Evolutionary conservation across 2,113 vertebrate genomes (phyloP).

Genomic region (Eolophus roseicapilla): DNA sequence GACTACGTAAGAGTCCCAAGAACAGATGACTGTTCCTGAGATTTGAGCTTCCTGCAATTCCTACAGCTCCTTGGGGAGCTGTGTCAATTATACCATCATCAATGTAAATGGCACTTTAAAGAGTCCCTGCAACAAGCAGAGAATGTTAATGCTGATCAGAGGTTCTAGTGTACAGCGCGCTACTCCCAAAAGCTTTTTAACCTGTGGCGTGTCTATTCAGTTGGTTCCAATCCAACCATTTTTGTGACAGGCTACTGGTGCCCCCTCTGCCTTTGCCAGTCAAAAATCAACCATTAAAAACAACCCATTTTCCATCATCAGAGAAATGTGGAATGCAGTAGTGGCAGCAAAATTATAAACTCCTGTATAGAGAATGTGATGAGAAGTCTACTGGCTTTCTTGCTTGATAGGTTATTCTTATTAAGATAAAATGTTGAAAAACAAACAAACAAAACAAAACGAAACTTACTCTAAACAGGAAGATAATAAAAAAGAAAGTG

Average conservation of each 20-base stretch:
- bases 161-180: background rate
- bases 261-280: slow-evolving; percentile 55
- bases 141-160: slow-evolving; percentile 69
- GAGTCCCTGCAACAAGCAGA: slow-evolving; percentile 32
- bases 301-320: slow-evolving; percentile 43
- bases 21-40: slow-evolving; percentile 62
- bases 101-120: slow-evolving; percentile 77
- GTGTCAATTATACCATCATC: slow-evolving; percentile 72
- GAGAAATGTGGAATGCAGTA: slow-evolving; percentile 41
- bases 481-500: slow-evolving; percentile 24
- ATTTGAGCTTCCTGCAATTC: slow-evolving; percentile 59
- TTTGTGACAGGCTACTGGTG: slow-evolving; percentile 18
- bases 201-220: slow-evolving; percentile 14
- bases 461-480: slow-evolving; percentile 7
- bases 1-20: slow-evolving; percentile 43
- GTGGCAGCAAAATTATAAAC: slow-evolving; percentile 53
- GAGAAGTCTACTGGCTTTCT: slow-evolving; percentile 29
- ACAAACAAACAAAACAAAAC: background rate
- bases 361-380: background rate
- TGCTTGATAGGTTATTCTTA: slow-evolving; percentile 67
- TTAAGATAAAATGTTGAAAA: slow-evolving; percentile 60
- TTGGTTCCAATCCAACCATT: slow-evolving; percentile 19
- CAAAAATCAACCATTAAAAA: slow-evolving; percentile 65
- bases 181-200: slow-evolving; percentile 41
- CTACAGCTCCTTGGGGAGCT: slow-evolving; percentile 64